These are phyloP conservation scores for Leucopternis melanops DNA, from an alignment of 2,113 vertebrate genomes.

Conservation along the genomic window DNA sequence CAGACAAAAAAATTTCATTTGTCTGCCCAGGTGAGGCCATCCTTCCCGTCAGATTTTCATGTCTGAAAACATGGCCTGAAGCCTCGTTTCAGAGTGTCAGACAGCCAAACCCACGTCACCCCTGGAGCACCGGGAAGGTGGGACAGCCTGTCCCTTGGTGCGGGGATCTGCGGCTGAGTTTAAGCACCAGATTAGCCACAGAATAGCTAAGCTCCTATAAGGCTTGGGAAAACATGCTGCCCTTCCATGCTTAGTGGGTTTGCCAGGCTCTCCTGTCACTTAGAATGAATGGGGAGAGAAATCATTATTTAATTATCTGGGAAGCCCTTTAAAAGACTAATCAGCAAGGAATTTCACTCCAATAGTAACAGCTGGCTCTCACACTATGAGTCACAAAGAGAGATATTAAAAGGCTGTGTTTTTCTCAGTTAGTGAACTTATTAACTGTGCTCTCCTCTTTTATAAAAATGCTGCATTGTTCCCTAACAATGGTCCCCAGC, in stretches of 20 bases:
- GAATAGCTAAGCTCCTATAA: slow-evolving; percentile 53
- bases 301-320: slow-evolving; percentile 67
- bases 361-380: slow-evolving; percentile 64
- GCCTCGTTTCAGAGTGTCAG: background rate
- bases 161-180: background rate
- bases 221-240: slow-evolving; percentile 63
- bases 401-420: slow-evolving; percentile 59
- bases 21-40: background rate
- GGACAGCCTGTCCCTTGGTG: background rate
- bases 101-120: background rate
- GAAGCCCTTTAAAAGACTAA: slow-evolving; percentile 63
- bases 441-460: slow-evolving; percentile 45
- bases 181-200: slow-evolving; percentile 39
- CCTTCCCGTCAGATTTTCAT: background rate
- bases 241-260: slow-evolving; percentile 44
- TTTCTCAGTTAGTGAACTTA: slow-evolving; percentile 59
- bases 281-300: slow-evolving; percentile 60
- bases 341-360: slow-evolving; percentile 63
- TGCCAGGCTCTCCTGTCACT: slow-evolving; percentile 58
- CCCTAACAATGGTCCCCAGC: slow-evolving; percentile 11
- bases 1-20: background rate
- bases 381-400: slow-evolving; percentile 52
- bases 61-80: background rate
- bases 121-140: background rate
- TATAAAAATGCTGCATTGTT: slow-evolving; percentile 48